Conservation (phyloP, 2,888 invertebrate genomes). For the Rhingia rostrata region DNA sequence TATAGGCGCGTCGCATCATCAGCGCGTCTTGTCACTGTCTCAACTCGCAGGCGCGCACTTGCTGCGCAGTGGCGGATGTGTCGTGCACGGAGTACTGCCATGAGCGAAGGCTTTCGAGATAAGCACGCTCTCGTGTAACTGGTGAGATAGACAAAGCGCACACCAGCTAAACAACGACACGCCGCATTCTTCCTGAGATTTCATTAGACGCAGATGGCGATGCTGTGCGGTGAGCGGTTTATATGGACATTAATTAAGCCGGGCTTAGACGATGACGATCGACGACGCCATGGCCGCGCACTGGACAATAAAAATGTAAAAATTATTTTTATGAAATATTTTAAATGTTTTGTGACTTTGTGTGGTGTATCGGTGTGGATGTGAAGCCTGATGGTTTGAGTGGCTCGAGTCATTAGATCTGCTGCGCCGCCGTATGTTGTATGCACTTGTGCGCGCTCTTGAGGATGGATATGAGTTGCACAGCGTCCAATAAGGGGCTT, state of each 20-base stretch:
- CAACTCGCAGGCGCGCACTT: constrained; percentile 16
- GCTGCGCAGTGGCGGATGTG: constrained; percentile 50
- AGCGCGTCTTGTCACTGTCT: constrained; percentile 58
- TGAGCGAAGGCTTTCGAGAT: constrained; percentile 58
- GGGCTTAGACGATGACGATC: constrained; percentile 60
- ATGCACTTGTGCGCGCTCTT: background rate
- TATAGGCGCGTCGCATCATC: constrained; percentile 47
- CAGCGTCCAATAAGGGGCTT: constrained; percentile 12
- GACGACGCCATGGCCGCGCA: constrained; percentile 34
- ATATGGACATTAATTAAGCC: constrained; percentile 69
- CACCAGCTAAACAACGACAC: constrained; percentile 39
- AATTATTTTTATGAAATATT: constrained; percentile 71
- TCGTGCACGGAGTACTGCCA: background rate
- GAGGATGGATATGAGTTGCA: constrained; percentile 17
- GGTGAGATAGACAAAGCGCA: constrained; percentile 44
- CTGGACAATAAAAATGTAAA: constrained; percentile 62
- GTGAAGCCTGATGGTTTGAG: constrained; percentile 33
- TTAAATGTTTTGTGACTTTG: constrained; percentile 50
- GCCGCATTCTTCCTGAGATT: constrained; percentile 69
- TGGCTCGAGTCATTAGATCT: constrained; percentile 54
- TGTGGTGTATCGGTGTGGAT: constrained; percentile 17
- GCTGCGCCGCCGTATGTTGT: background rate
- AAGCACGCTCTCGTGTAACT: constrained; percentile 43
- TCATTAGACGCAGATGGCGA: constrained; percentile 71
- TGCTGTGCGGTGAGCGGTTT: constrained; percentile 43